Evolutionary conservation across 2,797 vertebrate species (phyloP).

Genomic region (Malurus splendens): DNA sequence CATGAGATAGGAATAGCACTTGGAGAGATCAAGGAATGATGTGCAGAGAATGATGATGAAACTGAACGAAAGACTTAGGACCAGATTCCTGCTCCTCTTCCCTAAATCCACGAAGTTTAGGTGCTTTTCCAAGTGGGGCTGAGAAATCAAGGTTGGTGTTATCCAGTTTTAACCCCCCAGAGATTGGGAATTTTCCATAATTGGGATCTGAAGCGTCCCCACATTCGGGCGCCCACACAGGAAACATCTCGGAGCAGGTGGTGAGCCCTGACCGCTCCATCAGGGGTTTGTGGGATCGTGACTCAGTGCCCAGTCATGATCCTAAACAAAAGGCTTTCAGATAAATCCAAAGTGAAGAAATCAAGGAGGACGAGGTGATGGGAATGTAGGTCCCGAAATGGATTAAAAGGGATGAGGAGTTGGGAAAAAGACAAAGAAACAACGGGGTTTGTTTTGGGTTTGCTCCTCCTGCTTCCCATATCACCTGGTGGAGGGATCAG

Average conservation of each 20-base stretch:
- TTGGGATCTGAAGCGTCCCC: slow-evolving; percentile 2
- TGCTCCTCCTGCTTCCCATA: neutral
- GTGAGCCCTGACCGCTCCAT: slow-evolving; percentile 48
- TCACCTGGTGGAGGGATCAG: neutral
- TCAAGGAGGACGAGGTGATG: slow-evolving; percentile 9
- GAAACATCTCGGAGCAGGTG: slow-evolving; percentile 72
- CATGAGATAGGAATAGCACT: neutral
- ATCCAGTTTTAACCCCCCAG: neutral
- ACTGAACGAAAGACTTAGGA: neutral
- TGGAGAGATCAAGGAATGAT: neutral
- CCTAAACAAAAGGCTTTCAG: slow-evolving; percentile 65
- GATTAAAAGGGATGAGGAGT: neutral
- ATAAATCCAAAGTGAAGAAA: slow-evolving; percentile 32
- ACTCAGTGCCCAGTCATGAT: slow-evolving; percentile 66
- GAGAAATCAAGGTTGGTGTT: neutral
- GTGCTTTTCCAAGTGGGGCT: neutral
- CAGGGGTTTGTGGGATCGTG: slow-evolving; percentile 66
- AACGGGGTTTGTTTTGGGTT: neutral
- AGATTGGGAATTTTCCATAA: slow-evolving; percentile 37
- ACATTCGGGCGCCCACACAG: slow-evolving; percentile 57
- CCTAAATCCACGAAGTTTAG: neutral
- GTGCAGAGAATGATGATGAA: neutral
- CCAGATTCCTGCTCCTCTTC: neutral
- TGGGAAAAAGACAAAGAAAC: neutral
- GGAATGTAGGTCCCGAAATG: neutral